Conservation (phyloP, 2,797 vertebrate species). For the Notolepis coatsorum region DNA sequence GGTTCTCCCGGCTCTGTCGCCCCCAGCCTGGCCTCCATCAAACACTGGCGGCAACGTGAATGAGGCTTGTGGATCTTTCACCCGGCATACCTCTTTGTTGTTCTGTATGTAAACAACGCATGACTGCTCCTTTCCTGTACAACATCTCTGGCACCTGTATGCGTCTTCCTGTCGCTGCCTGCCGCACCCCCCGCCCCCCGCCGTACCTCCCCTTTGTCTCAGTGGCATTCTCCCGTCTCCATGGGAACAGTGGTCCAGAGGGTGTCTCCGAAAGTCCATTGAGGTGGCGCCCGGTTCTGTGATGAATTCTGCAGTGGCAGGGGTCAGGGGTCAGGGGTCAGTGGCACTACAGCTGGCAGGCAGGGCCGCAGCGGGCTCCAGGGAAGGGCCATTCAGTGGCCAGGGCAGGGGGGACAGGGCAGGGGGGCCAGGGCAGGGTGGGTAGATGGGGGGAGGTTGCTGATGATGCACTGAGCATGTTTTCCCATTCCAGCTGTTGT, state of each 20-base stretch:
- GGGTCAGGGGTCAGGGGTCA: slow-evolving; percentile 78
- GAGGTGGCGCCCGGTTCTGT: slow-evolving; percentile 52
- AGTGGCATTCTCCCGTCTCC: neutral
- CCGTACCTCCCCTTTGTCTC: neutral
- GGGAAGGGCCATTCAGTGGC: slow-evolving; percentile 76
- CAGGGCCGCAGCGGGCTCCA: slow-evolving; percentile 73
- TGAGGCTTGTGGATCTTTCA: no score
- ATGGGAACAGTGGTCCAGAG: slow-evolving; percentile 23
- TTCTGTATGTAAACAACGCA: neutral
- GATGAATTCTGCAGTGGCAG: slow-evolving; percentile 65
- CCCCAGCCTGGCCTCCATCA: no score
- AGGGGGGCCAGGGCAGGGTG: slow-evolving; percentile 5
- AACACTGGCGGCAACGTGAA: no score
- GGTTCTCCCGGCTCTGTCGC: no score
- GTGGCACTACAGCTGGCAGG: slow-evolving; percentile 83
- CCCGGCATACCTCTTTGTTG: no score
- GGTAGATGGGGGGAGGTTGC: slow-evolving; percentile 21
- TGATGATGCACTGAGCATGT: slow-evolving; percentile 57
- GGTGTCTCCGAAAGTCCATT: slow-evolving; percentile 45
- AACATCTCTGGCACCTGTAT: neutral
- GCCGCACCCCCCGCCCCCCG: no score
- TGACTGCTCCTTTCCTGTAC: neutral
- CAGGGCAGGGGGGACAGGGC: slow-evolving; percentile 45
- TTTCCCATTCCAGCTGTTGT: slow-evolving; percentile 35
- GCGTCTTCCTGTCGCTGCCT: neutral